phyloP scores from a whole-genome alignment of 2,888 invertebrate genomes.

The Papilio demoleus region DNA sequence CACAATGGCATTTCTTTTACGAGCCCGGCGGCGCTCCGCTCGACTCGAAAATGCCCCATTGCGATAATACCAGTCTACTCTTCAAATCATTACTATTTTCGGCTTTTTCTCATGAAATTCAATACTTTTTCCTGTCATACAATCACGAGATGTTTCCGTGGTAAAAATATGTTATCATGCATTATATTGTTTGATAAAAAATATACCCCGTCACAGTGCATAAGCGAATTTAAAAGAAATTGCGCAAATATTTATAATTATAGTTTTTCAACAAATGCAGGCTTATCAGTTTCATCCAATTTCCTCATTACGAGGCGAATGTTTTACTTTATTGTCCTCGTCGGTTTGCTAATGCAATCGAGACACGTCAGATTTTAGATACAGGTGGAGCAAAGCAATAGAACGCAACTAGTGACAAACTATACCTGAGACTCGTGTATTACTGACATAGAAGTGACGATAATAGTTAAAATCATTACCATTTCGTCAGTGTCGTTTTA shows the following conservation, averaged over 20 bases:
- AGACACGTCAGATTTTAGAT: conserved; percentile 7
- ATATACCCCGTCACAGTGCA: not conserved
- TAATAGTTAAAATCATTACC: not conserved
- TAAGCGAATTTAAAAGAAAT: not conserved
- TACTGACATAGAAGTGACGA: not conserved
- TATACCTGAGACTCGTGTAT: not conserved
- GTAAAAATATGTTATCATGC: not conserved
- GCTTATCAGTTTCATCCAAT: not conserved
- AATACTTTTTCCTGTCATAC: not conserved
- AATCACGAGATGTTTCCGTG: conserved; percentile 17
- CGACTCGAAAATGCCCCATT: conserved; percentile 24
- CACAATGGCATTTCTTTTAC: conserved; percentile 37
- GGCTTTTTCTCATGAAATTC: not conserved
- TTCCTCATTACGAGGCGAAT: not conserved
- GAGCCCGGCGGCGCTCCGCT: conserved; percentile 13
- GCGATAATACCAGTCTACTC: conserved; percentile 15
- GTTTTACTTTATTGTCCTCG: not conserved
- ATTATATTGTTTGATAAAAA: not conserved
- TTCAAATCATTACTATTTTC: conserved; percentile 10
- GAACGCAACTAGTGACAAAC: not conserved
- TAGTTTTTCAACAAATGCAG: not conserved
- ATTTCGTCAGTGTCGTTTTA: not conserved
- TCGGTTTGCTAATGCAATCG: conserved; percentile 11
- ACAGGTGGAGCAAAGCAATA: not conserved
- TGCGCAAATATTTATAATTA: not conserved